Percentiles rank a stretch among this genome's conserved stretches.
Conservation (phyloP, 2,888 invertebrate species). For the Lochmaea crataegi region DNA sequence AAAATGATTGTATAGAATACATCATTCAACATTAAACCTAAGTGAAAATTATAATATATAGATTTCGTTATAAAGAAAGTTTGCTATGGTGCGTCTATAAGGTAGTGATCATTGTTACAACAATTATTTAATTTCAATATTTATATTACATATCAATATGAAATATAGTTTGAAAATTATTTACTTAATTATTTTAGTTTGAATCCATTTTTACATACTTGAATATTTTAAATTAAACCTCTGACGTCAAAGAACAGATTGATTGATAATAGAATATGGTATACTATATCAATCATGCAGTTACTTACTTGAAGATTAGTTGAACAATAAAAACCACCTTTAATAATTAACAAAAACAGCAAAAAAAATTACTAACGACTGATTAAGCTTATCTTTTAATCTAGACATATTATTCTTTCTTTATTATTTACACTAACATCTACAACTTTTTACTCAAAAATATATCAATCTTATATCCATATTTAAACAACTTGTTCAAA, state of each 20-base stretch:
- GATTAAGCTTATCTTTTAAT: slow-evolving; percentile 15
- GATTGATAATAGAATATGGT: too few species aligned
- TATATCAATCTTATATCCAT: slow-evolving; percentile 30
- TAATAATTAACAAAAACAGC: neutral
- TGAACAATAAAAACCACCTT: neutral
- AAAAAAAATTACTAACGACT: neutral
- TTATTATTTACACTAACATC: slow-evolving; percentile 36
- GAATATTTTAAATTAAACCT: too few species aligned
- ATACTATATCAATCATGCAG: too few species aligned
- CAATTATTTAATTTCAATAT: neutral
- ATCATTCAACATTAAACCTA: slow-evolving; percentile 13
- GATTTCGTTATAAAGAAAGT: slow-evolving; percentile 5
- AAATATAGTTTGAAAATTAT: too few species aligned
- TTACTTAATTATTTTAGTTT: too few species aligned
- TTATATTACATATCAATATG: too few species aligned
- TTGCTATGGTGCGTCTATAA: neutral
- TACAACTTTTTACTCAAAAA: slow-evolving; percentile 37
- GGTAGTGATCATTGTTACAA: neutral
- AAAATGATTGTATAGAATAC: slow-evolving; percentile 16
- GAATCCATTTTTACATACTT: too few species aligned
- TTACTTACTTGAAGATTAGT: neutral
- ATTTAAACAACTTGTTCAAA: slow-evolving; percentile 31
- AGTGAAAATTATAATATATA: slow-evolving; percentile 8
- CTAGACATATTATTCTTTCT: slow-evolving; percentile 8
- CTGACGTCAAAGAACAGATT: too few species aligned